Conservation (phyloP, 2,888 invertebrate genomes). For the Tinea pellionella region DNA sequence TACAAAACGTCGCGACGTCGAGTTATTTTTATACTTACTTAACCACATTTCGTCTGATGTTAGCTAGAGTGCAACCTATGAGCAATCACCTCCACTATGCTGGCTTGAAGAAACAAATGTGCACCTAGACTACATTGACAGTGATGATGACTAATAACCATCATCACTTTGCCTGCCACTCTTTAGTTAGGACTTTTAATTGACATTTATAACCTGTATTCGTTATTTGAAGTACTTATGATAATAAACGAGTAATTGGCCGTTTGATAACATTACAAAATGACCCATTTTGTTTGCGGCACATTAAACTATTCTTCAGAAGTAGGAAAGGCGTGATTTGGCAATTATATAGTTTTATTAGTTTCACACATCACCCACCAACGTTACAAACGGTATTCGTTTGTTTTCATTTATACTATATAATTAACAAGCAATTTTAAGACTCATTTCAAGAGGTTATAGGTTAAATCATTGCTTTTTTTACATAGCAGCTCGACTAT, state of each 20-base stretch:
- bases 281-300: neutral
- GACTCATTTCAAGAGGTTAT: slow-evolving; percentile 31
- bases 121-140: no score
- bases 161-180: no score
- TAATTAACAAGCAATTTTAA: neutral
- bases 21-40: no score
- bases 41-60: no score
- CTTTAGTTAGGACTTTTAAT: no score
- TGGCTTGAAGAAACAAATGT: no score
- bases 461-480: slow-evolving; percentile 50
- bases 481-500: no score
- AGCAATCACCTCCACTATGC: no score
- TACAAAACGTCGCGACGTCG: no score
- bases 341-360: neutral
- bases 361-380: neutral
- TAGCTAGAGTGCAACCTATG: no score
- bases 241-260: slow-evolving; percentile 2
- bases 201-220: neutral
- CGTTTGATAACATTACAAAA: neutral
- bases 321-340: neutral
- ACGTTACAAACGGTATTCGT: neutral
- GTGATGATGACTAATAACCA: no score
- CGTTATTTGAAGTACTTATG: neutral
- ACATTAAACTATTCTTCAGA: neutral
- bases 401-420: neutral